Evolutionary conservation across 2,113 vertebrate species (phyloP), one percentile per base, ranked within the genome.

Genomic region (Cricetomys ansorgei): DNA sequence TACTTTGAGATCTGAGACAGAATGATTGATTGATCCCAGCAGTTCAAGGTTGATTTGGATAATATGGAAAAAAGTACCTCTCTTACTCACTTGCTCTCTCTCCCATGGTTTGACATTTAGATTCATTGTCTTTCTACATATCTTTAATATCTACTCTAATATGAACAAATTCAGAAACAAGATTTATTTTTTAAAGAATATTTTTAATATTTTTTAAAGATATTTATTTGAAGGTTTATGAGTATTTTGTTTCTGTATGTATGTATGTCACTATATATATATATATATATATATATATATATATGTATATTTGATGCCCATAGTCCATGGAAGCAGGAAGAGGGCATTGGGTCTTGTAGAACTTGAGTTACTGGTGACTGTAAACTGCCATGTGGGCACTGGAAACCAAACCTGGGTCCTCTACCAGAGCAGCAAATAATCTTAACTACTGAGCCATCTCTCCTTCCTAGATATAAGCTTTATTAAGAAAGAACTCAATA

Each of bases 91-190:
- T 43, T 17, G 15, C 27, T 59, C 57, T 81, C 12, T 45, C 81
- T 69, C 21, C 27, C 12, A 64, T 64, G 29, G 15, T 40, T 84
- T 50, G 40, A 37, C 72, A 23, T 84, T 92, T 73, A 6, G 55
- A 55, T 34, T 62, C 31, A 69, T 64, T 80, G 15, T 64, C 55
- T 75, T 85, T 94, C 25, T 85, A 31, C 34, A 15, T 16, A 25
- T 59, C 55, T 75, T 80, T 69, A 50, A 11, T 75, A 50, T 93
- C 64, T 91, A 40, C 31, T 84, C 5, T 84, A 43, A 73, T 59
- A 57, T 91, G 70, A 88, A 31, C 27, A 85, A 88, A 92, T 19
- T 73, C 62, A 88, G 65, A 96, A 94, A 65, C 0, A 1, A 92
- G 27, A 7, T 69, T 84, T 84, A 77, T 77, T 29, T 62, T 65